These are phyloP conservation scores for Hyles euphorbiae DNA, from an alignment of 1,140 invertebrate genomes.

Conservation along the genomic window DNA sequence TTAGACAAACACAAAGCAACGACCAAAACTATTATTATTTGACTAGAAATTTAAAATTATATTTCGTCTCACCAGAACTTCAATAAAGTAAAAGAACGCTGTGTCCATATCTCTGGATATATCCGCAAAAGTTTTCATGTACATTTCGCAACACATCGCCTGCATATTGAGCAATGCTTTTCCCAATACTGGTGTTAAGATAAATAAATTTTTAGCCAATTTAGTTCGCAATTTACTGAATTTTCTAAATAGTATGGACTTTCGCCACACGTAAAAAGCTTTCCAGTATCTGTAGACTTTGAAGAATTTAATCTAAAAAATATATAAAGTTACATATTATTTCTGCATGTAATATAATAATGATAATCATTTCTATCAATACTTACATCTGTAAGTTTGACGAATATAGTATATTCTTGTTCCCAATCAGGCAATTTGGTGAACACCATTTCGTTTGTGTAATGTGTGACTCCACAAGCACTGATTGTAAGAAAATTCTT, in stretches of 20 bases:
- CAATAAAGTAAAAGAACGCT: conserved; percentile 80
- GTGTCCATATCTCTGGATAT: conserved; percentile 75
- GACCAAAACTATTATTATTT: no score
- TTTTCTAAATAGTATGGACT: conserved; percentile 83
- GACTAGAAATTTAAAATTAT: no score
- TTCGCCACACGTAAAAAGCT: conserved; percentile 87
- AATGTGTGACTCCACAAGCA: conserved; percentile 81
- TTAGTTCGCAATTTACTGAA: conserved; percentile 76
- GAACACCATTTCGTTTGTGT: conserved; percentile 80
- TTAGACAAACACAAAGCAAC: no score
- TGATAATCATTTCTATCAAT: not conserved
- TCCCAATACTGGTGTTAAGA: conserved; percentile 82
- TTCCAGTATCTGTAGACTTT: conserved; percentile 86
- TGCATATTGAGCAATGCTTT: conserved; percentile 82
- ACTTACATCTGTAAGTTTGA: conserved; percentile 78
- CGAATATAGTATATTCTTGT: conserved; percentile 81
- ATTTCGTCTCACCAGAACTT: conserved; percentile 73
- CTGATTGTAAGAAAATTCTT: conserved; percentile 82
- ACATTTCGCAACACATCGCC: conserved; percentile 82
- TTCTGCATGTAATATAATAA: no score
- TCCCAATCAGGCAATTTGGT: conserved; percentile 83
- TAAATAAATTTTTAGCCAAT: conserved; percentile 82
- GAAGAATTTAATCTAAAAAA: conserved; percentile 82
- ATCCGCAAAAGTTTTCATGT: conserved; percentile 78
- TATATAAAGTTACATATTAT: not conserved